Evolutionary conservation across 1,140 invertebrate species (phyloP), one percentile per base, ranked within the genome.

Genomic region (Apocrypta bakeri): DNA sequence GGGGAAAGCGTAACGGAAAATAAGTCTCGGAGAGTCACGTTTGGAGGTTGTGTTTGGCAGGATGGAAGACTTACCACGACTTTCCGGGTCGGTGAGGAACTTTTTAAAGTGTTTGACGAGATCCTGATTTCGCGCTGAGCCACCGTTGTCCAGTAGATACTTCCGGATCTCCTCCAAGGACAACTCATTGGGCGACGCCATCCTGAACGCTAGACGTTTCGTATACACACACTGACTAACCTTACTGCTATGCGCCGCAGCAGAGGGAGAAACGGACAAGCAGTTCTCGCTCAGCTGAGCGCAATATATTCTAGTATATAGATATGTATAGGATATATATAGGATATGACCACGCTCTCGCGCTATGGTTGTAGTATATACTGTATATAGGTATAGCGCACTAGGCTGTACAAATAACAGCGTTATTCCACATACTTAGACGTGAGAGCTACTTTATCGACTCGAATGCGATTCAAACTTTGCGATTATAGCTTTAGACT

Each of bases 31-130:
- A 56, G 48, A 56, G 14, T 48, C 42, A 14, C 48, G 48, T 56
- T 56, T 56, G 48, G 4, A 56, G 48, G 48, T 56, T 56, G 48
- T 56, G 42, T 48, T 27, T 12, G 12, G 68, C 25, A 33, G 68
- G 31, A 8, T 24, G n/a, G 29, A 21, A 73, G 37, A 24, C 93
- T 93, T 92, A 97, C 96, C 95, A 95, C 95, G 94, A 75, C 94
- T 95, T 82, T 94, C 93, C 4, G 96, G 95, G 92, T 97, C 95
- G 76, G 95, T 97, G 29, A 98, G 93, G 90, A 96, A 97, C 81
- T 93, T 93, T 91, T 97, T 97, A 87, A 98, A 98, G 93, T 97
- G 94, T 91, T 96, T 97, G 48, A 98, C 97, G 81, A 98, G 92
- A 82, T 97, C 96, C 91, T 96, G 95, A 91, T 98, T 98, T 85